Conservation (phyloP, 2,797 vertebrate genomes). For the Crocodylus rhombifer region DNA sequence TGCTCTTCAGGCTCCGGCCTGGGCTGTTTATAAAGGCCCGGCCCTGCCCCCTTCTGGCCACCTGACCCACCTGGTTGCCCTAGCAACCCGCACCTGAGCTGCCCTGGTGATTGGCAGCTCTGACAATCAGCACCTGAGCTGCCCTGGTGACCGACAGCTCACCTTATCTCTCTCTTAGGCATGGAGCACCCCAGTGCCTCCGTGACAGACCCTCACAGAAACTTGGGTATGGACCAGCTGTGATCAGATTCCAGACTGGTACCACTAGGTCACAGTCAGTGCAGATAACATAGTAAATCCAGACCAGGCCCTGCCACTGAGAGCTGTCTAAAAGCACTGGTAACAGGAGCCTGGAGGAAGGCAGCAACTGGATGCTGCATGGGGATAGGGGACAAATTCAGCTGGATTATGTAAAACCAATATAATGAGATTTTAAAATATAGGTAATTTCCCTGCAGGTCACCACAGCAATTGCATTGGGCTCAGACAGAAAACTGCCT, state of each 20-base stretch:
- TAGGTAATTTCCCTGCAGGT: background rate
- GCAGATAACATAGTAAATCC: background rate
- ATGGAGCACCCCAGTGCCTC: too few species aligned
- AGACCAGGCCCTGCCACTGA: background rate
- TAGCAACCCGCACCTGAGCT: too few species aligned
- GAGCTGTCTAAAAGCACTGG: background rate
- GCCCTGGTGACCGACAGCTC: too few species aligned
- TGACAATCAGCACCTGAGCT: too few species aligned
- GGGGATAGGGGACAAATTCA: background rate
- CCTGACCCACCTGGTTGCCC: too few species aligned
- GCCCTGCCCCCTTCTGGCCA: too few species aligned
- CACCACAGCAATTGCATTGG: background rate
- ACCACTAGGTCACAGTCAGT: background rate
- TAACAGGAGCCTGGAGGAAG: background rate
- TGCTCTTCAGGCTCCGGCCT: too few species aligned
- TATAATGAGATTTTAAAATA: background rate
- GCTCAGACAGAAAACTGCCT: background rate
- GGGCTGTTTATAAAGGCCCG: too few species aligned
- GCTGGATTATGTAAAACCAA: background rate
- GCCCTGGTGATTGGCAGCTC: too few species aligned
- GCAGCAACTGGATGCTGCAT: background rate
- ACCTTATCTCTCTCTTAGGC: too few species aligned
- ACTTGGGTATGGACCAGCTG: background rate
- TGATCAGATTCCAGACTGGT: background rate
- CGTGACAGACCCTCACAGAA: too few species aligned